Evolutionary conservation across 2,797 vertebrate species (phyloP).

Genomic region (Acanthurus leucopareius): DNA sequence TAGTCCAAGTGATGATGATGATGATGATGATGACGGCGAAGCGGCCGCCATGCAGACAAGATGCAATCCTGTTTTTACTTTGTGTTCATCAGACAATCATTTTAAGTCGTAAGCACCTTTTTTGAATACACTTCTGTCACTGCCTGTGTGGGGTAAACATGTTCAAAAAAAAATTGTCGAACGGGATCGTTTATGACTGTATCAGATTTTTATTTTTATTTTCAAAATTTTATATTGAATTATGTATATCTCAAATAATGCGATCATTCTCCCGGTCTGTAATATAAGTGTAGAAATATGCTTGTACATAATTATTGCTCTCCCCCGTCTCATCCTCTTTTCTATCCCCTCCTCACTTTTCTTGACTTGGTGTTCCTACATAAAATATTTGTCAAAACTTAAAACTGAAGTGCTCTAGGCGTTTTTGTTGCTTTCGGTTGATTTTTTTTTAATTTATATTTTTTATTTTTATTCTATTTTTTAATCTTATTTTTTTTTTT

Average conservation of each 20-base stretch:
- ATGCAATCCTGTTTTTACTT: constrained; percentile 93
- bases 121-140: constrained; percentile 97
- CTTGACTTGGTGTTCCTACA: constrained; percentile 92
- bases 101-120: constrained; percentile 99
- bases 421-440: constrained; percentile 70
- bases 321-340: constrained; percentile 84
- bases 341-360: constrained; percentile 89
- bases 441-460: constrained; percentile 28
- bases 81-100: constrained; percentile 99
- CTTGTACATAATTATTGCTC: constrained; percentile 98
- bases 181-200: constrained; percentile 99
- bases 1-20: constrained; percentile 80
- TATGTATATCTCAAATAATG: constrained; percentile 86
- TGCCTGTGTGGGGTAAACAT: constrained; percentile 98
- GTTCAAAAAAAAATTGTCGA: constrained; percentile 94
- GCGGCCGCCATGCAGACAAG: constrained; percentile 87
- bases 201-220: constrained; percentile 99
- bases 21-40: constrained; percentile 58
- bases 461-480: no score
- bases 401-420: constrained; percentile 86
- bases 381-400: constrained; percentile 92
- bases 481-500: neutral
- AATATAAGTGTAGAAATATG: constrained; percentile 99
- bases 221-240: constrained; percentile 99
- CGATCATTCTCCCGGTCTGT: constrained; percentile 98